These are phyloP conservation scores for Lethenteron reissneri DNA, from an alignment of 2,113 vertebrate species.

Conservation along the genomic window DNA sequence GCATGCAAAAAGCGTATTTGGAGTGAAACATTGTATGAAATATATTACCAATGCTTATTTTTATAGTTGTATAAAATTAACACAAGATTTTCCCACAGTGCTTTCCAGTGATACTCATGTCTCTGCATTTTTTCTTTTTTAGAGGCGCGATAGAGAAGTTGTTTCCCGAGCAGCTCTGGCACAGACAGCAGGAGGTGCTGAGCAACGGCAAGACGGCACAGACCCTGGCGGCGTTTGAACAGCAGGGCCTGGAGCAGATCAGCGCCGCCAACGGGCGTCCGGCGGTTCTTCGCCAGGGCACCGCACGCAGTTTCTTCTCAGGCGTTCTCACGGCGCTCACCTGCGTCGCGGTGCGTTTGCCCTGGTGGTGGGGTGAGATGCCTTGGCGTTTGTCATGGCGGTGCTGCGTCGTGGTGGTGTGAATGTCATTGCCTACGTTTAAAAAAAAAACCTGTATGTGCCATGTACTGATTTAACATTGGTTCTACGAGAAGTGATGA, in stretches of 20 bases:
- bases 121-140: not conserved
- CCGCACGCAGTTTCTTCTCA: conserved; percentile 54
- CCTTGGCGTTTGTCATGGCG: too few species aligned
- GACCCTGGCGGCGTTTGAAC: conserved; percentile 52
- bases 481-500: too few species aligned
- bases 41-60: too few species aligned
- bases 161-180: conserved; percentile 37
- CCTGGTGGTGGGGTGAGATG: too few species aligned
- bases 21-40: too few species aligned
- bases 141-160: conserved; percentile 69
- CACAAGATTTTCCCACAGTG: too few species aligned
- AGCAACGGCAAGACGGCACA: conserved; percentile 29
- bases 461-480: too few species aligned
- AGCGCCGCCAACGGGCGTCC: conserved; percentile 11
- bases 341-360: conserved; percentile 49
- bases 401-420: too few species aligned
- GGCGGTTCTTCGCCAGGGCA: conserved; percentile 18
- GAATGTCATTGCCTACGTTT: too few species aligned
- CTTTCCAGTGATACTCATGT: not conserved
- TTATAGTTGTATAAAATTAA: too few species aligned
- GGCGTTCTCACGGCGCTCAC: conserved; percentile 59
- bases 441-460: too few species aligned
- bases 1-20: too few species aligned
- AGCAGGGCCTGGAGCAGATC: conserved; percentile 36
- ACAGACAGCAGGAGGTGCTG: conserved; percentile 42